Evolutionary conservation across 2,888 invertebrate species (phyloP), one percentile per base, ranked within the genome.

Genomic region (Tiliacea aurago): DNA sequence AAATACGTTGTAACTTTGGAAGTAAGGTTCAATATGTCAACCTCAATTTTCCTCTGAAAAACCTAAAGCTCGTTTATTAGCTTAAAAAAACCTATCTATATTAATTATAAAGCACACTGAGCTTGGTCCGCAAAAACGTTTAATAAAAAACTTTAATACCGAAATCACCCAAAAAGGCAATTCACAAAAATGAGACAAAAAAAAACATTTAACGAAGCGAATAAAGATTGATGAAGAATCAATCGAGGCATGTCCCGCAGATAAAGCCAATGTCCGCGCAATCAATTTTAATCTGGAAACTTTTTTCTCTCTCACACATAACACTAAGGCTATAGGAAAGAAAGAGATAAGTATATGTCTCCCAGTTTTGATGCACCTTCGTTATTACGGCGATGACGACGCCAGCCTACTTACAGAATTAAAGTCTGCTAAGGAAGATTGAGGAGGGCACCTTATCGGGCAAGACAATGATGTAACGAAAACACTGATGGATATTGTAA

Each of bases 191-290:
- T 87, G 90, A 75, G 90, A 92, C 7, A 91, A 91, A 92, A 92
- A 90, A 91, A 90, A 89, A 90, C 74, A 70, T 79, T 92, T 92
- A 93, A 92, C 91, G 89, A 90, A 90, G 91, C 92, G 92, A 95
- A 96, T 95, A 94, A 96, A 95, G 96, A 96, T 96, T 95, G 95
- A 96, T 95, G 95, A 92, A 92, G 93, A 95, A 96, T 96, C 96
- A 96, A 96, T 96, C 95, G 94, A 87, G 88, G 84, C 93, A 88
- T 91, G 94, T 93, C 93, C 92, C 93, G 85, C 91, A 93, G 94
- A 94, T 93, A 95, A 94, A 94, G 91, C 91, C 89, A 90, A 92
- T 92, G 94, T 93, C 94, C 93, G 89, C 87, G 91, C 95, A 94
- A 96, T 96, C 96, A 96, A 96, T 96, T 95, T 95, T 95, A 96